Base-by-base conservation (phyloP, 2,888 invertebrate genomes). In the Drosophila merina region DNA sequence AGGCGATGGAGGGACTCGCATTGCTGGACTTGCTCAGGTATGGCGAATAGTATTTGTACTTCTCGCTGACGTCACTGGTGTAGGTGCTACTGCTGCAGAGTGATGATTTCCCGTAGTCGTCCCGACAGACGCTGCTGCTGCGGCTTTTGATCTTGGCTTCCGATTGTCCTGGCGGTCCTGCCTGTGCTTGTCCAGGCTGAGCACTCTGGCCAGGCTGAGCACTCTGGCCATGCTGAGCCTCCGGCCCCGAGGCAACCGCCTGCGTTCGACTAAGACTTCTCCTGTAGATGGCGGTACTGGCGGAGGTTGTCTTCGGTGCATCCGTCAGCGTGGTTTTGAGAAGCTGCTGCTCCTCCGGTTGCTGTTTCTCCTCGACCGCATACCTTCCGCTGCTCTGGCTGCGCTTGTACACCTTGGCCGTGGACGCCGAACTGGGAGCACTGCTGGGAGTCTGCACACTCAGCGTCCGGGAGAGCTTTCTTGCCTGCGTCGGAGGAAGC, bases 401-500 rank as follows among this genome's bases (percentile, higher is more conserved):
- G n/a, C 92, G 90, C 45, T 91, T 92, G 63, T 90, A 91, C 1
- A 89, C 62, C 64, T 88, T 89, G 1, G 77, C 73, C 3, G 75
- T 70, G 8, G 70, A 42, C 1, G 40, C 49, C 5, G 69, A 60
- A 10, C 64, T 67, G 51, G 75, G 76, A 5, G 79, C 52, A 40
- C 86, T 42, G 40, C 86, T 78, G 14, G 14, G 14, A 66, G 86
- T 90, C 76, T 92, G 92, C 60, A 92, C 90, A 50, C 92, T 91
- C 49, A 95, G 92, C 62, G 95, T 95, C 82, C 95, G 93, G 64
- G 95, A 94, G 76, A 95, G 90, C 81, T 93, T 93, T 81, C 94
- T 93, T 31, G 94, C 94, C 92, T 95, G 95, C 69, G 94, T 94
- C 2, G 95, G 94, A 75, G 95, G 95, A 88, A 95, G 90, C 89